Evolutionary conservation across 2,113 vertebrate genomes (phyloP), one percentile per base, ranked within the genome.

Genomic region (Oceanites oceanicus): DNA sequence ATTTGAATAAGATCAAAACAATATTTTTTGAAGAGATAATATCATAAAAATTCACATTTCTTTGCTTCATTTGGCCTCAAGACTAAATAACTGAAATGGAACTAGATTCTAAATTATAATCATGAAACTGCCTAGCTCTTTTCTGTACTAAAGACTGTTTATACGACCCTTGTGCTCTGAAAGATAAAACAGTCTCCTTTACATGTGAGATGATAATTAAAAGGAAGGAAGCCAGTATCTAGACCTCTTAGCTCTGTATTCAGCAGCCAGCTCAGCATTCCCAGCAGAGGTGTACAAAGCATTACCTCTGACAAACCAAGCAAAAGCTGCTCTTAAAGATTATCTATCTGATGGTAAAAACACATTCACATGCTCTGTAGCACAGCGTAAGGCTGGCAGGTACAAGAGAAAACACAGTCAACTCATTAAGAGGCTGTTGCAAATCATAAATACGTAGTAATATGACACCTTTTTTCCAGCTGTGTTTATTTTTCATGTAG

Each of bases 71-170:
- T 97, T 88, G 92, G 78, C 93, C 94, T 90, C 67, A 88, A 72
- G 74, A 94, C 81, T 93, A 89, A 95, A 90, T 93, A 95, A 94
- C 56, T 82, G 79, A 94, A 89, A 94, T 93, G 63, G 44, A 94
- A 58, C 62, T 92, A 50, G 49, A 42, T 87, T 94, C 71, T 95
- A 96, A 96, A 95, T 97, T 95, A 92, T n/a, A 79, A 42, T 53
- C 62, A 79, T 95, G 80, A 95, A 97, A 75, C 83, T 95, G 92
- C 85, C 94, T 72, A 65, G 49, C 50, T 95, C 85, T 78, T 84
- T 94, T 93, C 94, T 90, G 13, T 76, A 84, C 77, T 95, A 84
- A 96, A 94, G 80, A 83, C 92, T 88, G 82, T 95, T 96, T 96
- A 95, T 94, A 66, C 76, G 96, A 96, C 83, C 80, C 88, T 47